Conservation (phyloP, 1,140 invertebrate species). For the Triops cancriformis region DNA sequence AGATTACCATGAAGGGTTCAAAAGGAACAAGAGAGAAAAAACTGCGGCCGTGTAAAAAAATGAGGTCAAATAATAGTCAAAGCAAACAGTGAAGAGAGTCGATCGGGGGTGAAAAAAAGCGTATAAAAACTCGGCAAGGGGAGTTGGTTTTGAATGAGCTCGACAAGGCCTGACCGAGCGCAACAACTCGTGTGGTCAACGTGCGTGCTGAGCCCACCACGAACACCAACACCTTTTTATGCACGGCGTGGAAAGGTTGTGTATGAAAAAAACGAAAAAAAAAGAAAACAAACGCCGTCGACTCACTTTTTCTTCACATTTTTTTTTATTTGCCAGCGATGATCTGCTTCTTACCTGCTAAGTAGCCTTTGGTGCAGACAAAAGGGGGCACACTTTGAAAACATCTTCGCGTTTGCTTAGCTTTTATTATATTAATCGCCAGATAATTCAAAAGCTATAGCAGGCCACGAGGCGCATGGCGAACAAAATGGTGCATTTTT, state of each 20-base stretch:
- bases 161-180: not conserved
- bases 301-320: not conserved
- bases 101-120: not conserved
- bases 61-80: conserved; percentile 11
- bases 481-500: no score
- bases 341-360: not conserved
- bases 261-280: no score
- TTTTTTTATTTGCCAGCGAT: not conserved
- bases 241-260: not conserved
- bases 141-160: not conserved
- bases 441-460: no score
- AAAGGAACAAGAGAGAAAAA: not conserved
- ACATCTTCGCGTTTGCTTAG: not conserved
- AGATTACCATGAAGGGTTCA: not conserved
- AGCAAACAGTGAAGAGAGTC: not conserved
- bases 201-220: conserved; percentile 3
- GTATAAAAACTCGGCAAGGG: not conserved
- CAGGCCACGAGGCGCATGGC: no score
- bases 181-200: conserved; percentile 13
- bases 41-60: not conserved
- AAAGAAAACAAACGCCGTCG: no score
- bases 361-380: not conserved
- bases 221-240: conserved; percentile 14
- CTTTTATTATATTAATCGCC: not conserved
- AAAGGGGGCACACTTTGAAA: not conserved